Evolutionary conservation across 2,797 vertebrate species (phyloP).

Genomic region (Megaceryle alcyon): DNA sequence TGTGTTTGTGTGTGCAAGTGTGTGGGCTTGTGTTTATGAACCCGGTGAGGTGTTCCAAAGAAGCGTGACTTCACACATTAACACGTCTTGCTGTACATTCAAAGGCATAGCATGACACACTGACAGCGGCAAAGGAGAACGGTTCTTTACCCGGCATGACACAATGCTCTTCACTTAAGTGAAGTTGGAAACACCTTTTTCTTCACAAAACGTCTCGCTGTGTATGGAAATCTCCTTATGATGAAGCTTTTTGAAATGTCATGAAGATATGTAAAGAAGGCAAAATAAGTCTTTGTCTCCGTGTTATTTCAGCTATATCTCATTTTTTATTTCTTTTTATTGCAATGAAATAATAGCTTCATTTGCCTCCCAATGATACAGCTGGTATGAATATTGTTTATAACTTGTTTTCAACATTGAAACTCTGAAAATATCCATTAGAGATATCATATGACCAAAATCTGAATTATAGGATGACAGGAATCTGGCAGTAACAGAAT

Average conservation of each 20-base stretch:
- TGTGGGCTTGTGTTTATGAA: constrained; percentile 19
- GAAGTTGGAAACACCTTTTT: not conserved
- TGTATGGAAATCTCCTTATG: not conserved
- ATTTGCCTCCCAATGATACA: constrained; percentile 53
- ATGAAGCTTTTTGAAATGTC: not conserved
- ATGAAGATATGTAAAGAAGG: not conserved
- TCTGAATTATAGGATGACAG: constrained; percentile 74
- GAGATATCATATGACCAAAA: constrained; percentile 72
- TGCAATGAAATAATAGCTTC: constrained; percentile 20
- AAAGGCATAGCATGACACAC: not conserved
- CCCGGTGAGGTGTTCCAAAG: constrained; percentile 32
- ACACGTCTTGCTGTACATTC: not conserved
- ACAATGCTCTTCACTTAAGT: not conserved
- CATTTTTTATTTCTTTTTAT: constrained; percentile 11
- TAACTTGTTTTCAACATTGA: constrained; percentile 62
- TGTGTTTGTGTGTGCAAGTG: not conserved
- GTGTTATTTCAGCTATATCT: not conserved
- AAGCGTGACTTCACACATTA: constrained; percentile 45
- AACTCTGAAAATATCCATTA: constrained; percentile 69
- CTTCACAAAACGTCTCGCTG: not conserved
- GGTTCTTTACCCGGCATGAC: constrained; percentile 27
- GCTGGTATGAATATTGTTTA: constrained; percentile 63
- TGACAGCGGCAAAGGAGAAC: not conserved
- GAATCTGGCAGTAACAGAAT: constrained; percentile 68
- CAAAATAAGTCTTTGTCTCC: not conserved